Evolutionary conservation across 2,797 vertebrate species (phyloP).

Genomic region (Sphaeramia orbicularis): DNA sequence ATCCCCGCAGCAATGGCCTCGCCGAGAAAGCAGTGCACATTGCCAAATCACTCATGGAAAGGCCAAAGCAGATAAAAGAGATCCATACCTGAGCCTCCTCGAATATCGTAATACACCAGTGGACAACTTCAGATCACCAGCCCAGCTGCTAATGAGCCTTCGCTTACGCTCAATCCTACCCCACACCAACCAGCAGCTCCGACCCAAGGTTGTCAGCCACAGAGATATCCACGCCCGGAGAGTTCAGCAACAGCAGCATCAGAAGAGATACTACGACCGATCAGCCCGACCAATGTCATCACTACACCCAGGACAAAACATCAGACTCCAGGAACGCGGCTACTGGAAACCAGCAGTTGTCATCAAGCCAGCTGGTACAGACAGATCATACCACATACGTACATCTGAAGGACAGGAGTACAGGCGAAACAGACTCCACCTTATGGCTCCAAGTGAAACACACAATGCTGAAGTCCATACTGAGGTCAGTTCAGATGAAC

Average conservation of each 20-base stretch:
- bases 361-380: too few relatives aligned
- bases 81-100: slow-evolving; percentile 8
- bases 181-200: background rate
- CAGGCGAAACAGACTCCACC: too few relatives aligned
- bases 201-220: background rate
- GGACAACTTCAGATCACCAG: background rate
- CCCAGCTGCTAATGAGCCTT: background rate
- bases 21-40: slow-evolving; percentile 28
- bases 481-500: too few relatives aligned
- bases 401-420: too few relatives aligned
- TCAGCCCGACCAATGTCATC: slow-evolving; percentile 9
- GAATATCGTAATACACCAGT: slow-evolving; percentile 13
- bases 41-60: slow-evolving; percentile 9
- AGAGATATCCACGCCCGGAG: background rate
- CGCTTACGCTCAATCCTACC: background rate
- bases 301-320: slow-evolving; percentile 1
- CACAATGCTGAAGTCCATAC: too few relatives aligned
- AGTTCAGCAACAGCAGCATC: background rate
- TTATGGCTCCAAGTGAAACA: too few relatives aligned
- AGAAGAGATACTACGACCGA: slow-evolving; percentile 34
- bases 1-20: slow-evolving; percentile 8
- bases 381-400: too few relatives aligned
- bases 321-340: too few relatives aligned
- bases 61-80: slow-evolving; percentile 20
- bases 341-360: too few relatives aligned